Conservation (phyloP, 1,140 invertebrate species). For the Lamellibrachia luymesi region DNA sequence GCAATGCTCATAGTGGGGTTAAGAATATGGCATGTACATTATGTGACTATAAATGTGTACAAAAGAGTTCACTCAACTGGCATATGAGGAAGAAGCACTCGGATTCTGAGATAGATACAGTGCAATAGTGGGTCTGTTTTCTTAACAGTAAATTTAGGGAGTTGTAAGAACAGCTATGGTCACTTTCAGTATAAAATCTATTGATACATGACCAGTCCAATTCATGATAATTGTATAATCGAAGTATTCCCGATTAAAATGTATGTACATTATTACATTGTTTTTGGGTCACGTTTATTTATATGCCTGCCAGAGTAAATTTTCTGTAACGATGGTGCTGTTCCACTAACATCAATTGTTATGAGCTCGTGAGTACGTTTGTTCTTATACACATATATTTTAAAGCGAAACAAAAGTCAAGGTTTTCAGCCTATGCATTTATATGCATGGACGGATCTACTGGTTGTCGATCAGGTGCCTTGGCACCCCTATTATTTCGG, state of each 20-base stretch:
- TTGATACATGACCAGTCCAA: background rate
- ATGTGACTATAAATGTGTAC: constrained; percentile 17
- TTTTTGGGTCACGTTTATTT: background rate
- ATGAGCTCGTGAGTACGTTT: no score
- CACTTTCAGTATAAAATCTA: background rate
- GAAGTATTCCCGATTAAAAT: background rate
- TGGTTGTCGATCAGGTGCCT: no score
- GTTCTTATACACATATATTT: no score
- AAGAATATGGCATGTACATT: constrained; percentile 14
- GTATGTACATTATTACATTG: background rate
- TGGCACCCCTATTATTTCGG: no score
- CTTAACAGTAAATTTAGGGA: no score
- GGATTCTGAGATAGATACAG: background rate
- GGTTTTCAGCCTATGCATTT: no score
- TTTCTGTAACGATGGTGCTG: no score
- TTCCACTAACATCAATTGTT: no score
- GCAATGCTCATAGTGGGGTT: constrained; percentile 7
- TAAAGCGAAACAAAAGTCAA: no score
- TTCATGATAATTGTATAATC: background rate
- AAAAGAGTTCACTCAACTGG: constrained; percentile 13
- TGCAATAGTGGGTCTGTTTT: background rate
- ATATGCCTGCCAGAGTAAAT: no score
- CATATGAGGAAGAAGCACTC: constrained; percentile 13
- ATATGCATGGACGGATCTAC: no score
- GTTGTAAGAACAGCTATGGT: no score